Evolutionary conservation across 2,888 invertebrate species (phyloP), one percentile per base, ranked within the genome.

Genomic region (Cistogaster globosa): DNA sequence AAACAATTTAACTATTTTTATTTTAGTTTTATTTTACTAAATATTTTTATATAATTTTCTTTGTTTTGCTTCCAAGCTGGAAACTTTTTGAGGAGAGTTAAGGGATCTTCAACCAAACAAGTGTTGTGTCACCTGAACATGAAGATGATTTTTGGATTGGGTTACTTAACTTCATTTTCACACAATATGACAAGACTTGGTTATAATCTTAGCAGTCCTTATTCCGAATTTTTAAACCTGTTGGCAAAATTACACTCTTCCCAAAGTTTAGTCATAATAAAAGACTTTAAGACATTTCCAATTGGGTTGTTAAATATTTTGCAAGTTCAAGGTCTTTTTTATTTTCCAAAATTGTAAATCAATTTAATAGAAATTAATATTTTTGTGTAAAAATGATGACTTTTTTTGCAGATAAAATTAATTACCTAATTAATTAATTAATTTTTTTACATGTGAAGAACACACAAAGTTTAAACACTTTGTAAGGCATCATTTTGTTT

Each of bases 271-370:
- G 32, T 32, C 6, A 32, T 2, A 32, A 4, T 5, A 7, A 32
- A 32, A 32, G 32, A 53, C 20, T 53, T 53, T 14, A 53, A 9
- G 16, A 9, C 4, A 9, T 18, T 20, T 53, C 51, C 51, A 18
- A 53, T 11, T 20, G 51, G 20, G 18, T 8, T 53, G 18, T 36
- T 69, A 77, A 55, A 53, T 0, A 55, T 63, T 60, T 74, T 53
- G 77, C 85, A 85, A 85, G 85, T 85, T 82, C 85, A 82, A 82
- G 82, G 78, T 82, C 48, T 48, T 58, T 38, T 55, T 75, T 65
- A 38, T 22, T 36, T 42, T 55, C 18, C 14, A 48, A 55, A 57
- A 60, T 51, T 48, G 65, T 58, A 76, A 67, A 76, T 57, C 32
- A 57, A 36, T 65, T 65, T 4, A 67, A 67, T 67, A 36, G 36